phyloP scores from a whole-genome alignment of 2,888 invertebrate species.

The Kuschelorhynchus macadamiae region DNA sequence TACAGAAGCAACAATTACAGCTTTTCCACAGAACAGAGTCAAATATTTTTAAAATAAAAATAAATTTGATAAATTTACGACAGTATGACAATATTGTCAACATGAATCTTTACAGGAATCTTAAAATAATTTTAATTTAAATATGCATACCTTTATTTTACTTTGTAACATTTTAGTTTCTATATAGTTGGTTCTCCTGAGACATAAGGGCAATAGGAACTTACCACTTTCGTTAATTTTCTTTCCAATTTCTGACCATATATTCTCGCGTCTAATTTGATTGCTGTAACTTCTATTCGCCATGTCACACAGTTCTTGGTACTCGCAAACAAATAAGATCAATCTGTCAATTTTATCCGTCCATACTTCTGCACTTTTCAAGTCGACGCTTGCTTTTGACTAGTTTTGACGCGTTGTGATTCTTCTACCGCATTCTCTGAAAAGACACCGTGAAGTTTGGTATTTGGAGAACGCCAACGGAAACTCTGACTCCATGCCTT shows the following conservation, averaged over 20 bases:
- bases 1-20: background rate
- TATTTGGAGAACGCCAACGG: too few species aligned
- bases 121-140: too few species aligned
- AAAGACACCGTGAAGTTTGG: too few species aligned
- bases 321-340: slow-evolving; percentile 1
- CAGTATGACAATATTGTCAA: too few species aligned
- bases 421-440: too few species aligned
- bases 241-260: slow-evolving; percentile 5
- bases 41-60: slow-evolving; percentile 9
- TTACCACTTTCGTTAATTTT: slow-evolving; percentile 2
- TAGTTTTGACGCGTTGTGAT: too few species aligned
- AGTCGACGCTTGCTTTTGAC: background rate
- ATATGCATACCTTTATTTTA: too few species aligned
- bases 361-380: slow-evolving; percentile 5
- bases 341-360: slow-evolving; percentile 1
- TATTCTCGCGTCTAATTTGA: slow-evolving; percentile 7
- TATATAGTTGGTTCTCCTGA: too few species aligned
- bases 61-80: background rate
- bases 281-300: slow-evolving; percentile 1
- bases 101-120: too few species aligned
- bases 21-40: background rate
- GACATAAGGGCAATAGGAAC: too few species aligned
- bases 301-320: slow-evolving; percentile 2
- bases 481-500: too few species aligned
- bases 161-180: too few species aligned